Base-by-base conservation (phyloP, 2,888 invertebrate species). In the Drosophila borborema region DNA sequence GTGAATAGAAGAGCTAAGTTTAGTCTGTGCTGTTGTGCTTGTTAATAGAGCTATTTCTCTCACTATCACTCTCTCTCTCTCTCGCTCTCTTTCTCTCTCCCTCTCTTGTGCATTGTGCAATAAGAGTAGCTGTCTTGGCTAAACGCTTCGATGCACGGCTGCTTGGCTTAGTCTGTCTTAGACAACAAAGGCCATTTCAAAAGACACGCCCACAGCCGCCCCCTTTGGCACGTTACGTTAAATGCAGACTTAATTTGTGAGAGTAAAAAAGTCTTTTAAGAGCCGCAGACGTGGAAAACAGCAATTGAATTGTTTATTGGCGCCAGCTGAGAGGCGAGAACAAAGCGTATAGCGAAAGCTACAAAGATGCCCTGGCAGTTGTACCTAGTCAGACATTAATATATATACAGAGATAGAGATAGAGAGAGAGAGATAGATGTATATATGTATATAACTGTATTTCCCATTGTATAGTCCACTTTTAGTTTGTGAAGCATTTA, bases 251-350 rank as follows among this genome's bases (percentile, higher is more conserved):
- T 82, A 81, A 81, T 81, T 81, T 74, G 77, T 73, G 72, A 63
- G 72, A 74, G 49, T 7, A 18, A 12, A 34, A 85, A 85, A 64
- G 74, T 80, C 82, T 82, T 79, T 71, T 61, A 51, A 67, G 60
- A 62, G 59, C 48, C 64, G 46, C 60, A 71, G 62, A 64, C 70
- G 64, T 43, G 54, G 62, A 59, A 71, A 81, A 73, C 77, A 76
- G 77, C 81, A 77, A 81, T 80, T 80, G 77, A 80, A 80, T 81
- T 80, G 79, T 74, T 79, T 77, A 79, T 79, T 73, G 79, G 77
- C 77, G 77, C 73, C 73, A 72, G 71, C 55, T 54, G 16, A 60
- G 36, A 31, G 43, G 48, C 62, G 23, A 67, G 43, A 41, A 43
- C 69, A 77, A 76, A 64, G 56, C 51, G 41, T 46, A 31, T 18